phyloP scores from a whole-genome alignment of 1,140 invertebrate species.

The Bombus picipes region DNA sequence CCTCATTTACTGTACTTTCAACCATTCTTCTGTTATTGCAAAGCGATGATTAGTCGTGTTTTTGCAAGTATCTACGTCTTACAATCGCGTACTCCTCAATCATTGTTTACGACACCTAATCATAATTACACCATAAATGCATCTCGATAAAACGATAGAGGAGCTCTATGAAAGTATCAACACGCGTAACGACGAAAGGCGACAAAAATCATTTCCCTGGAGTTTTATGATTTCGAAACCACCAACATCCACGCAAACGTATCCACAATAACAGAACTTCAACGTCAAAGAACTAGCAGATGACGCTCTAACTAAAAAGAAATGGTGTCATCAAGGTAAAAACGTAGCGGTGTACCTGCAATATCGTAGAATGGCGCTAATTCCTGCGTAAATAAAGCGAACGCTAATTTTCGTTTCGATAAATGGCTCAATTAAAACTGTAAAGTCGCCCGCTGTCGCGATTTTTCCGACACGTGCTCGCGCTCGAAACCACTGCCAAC shows the following conservation, averaged over 20 bases:
- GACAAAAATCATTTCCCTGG: too few species aligned
- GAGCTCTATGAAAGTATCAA: not conserved
- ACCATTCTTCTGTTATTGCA: too few species aligned
- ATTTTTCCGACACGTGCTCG: not conserved
- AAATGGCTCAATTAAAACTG: slow-evolving; percentile 56
- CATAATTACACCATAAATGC: not conserved
- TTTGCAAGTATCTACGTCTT: too few species aligned
- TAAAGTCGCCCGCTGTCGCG: not conserved
- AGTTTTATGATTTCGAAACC: too few species aligned
- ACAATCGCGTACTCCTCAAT: not conserved
- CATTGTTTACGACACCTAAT: not conserved
- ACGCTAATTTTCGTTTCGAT: slow-evolving; percentile 9
- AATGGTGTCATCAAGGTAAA: not conserved
- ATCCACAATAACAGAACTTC: too few species aligned
- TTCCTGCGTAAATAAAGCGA: not conserved
- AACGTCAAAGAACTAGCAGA: too few species aligned
- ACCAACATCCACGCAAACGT: too few species aligned
- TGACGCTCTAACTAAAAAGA: not conserved
- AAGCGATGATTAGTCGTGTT: too few species aligned
- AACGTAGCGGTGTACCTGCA: not conserved
- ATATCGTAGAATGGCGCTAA: not conserved
- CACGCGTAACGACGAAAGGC: too few species aligned
- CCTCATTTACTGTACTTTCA: too few species aligned
- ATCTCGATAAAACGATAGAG: not conserved
- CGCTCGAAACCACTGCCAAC: not conserved